phyloP scores from a whole-genome alignment of 1,140 invertebrate genomes.

The Stegodyphus mimosarum region DNA sequence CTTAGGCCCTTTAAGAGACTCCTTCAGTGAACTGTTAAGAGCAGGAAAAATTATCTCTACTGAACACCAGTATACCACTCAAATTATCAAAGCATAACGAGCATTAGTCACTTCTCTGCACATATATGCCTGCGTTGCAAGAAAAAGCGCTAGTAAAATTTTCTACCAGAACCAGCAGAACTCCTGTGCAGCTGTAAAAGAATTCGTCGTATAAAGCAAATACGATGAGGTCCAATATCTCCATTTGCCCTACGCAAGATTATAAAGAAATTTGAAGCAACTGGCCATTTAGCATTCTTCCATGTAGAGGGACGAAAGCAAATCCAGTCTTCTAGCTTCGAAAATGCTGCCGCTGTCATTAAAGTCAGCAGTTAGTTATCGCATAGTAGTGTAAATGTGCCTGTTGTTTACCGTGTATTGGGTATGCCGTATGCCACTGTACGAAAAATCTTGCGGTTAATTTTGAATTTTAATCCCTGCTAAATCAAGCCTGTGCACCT shows the following conservation, averaged over 20 bases:
- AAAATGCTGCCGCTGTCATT: conserved; percentile 1
- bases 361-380: background rate
- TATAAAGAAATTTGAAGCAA: conserved; percentile 21
- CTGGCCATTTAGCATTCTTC: background rate
- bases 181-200: conserved; percentile 2
- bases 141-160: conserved; percentile 5
- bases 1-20: too few relatives aligned
- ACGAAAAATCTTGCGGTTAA: background rate
- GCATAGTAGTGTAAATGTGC: background rate
- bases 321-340: background rate
- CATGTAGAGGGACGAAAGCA: background rate
- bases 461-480: background rate
- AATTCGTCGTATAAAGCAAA: conserved; percentile 2
- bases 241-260: background rate
- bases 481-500: background rate
- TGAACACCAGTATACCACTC: too few relatives aligned
- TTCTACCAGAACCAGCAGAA: conserved; percentile 9
- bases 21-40: too few relatives aligned
- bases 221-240: conserved; percentile 11
- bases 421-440: conserved; percentile 24
- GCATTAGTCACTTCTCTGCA: conserved; percentile 1
- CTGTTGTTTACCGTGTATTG: background rate
- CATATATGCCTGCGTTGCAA: conserved; percentile 4
- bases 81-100: too few relatives aligned
- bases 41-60: too few relatives aligned